Base-by-base conservation (phyloP, 2,113 vertebrate species). In the Cephalophus harveyi region DNA sequence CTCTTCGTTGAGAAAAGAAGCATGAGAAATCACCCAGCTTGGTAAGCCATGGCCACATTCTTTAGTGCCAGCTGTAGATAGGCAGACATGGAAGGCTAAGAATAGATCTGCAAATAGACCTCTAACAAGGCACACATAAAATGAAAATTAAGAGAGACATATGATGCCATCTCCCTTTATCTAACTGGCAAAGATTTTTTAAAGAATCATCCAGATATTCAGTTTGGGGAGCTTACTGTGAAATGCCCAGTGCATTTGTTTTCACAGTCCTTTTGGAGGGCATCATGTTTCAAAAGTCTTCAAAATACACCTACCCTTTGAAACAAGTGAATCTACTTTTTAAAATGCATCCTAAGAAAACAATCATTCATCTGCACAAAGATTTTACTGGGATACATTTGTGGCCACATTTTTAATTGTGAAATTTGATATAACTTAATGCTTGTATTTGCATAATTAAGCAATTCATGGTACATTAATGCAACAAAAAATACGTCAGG, bases 111-210 rank as follows among this genome's bases (percentile, higher is more conserved):
- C 64, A 93, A 82, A 96, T 17, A 91, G 50, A 85, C 40, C 71
- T 93, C 57, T 59, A 27, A 85, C 79, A 86, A 85, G 62, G 59
- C 74, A 62, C 16, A 82, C 12, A 55, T 21, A 36, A 57, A 84
- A 89, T 87, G 52, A 21, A 97, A 97, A 94, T 88, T 74, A 95
- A 87, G 67, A 85, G 81, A 90, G 52, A 97, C 85, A 74, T n/a
- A 50, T 27, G 74, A 9, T 28, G 8, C 0, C 40, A 83, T 97
- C 95, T 94, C 84, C 33, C 12, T 88, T 85, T 82, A 46, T 96
- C 28, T 52, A 28, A 54, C 33, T 85, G n/a, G 46, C 52, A 92
- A 52, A 87, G 6, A 84, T 81, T 36, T 84, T 46, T 82, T 2
- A 16, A 83, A 87, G 23, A 83, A 52, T 40, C n/a, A 57, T 25